Evolutionary conservation across 2,888 invertebrate genomes (phyloP), one percentile per base, ranked within the genome.

Genomic region (Heliconius ismenius): DNA sequence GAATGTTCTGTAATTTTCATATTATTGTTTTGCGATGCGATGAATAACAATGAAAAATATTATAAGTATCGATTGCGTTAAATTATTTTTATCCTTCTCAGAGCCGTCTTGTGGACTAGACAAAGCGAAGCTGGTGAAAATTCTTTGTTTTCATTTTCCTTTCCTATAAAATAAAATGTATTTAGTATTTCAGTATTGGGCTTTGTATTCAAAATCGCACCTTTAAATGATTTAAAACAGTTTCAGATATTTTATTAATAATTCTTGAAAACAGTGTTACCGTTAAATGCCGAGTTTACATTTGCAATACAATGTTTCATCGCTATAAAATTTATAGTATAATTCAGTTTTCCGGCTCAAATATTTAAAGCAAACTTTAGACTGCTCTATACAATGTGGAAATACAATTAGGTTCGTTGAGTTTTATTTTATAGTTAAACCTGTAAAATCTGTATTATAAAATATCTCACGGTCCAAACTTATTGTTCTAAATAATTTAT

Each of bases 321-420:
- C 26, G 73, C 73, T 63, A 73, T 73, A 73, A 73, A 73, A 73
- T 73, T 73, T 73, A 73, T 73, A 73, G 73, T 26, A 73, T 73
- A 73, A 73, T 73, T 73, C 60, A 73, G 73, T 73, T 73, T 73
- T 73, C 73, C 73, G 73, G 73, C 73, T 73, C 60, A 73, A 73
- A 73, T 73, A 63, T 73, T 60, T 73, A 62, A 70, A 73, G 73
- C 62, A 73, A 73, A 73, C 73, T 73, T 73, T 73, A 73, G 62
- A 73, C 60, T 73, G 73, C 62, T 63, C 62, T 62, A 63, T 73
- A 73, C 62, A 62, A 73, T 73, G 60, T 73, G 62, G 73, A 73
- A 73, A 73, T 39, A 73, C 73, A 73, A 60, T 73, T 73, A 73
- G 39, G 62, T 73, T 73, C 70, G 58, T 73, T 73, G 39, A 73